Conservation (phyloP, 37 sponge, comb jelly and placozoan species). For the Tethya wilhelma region DNA sequence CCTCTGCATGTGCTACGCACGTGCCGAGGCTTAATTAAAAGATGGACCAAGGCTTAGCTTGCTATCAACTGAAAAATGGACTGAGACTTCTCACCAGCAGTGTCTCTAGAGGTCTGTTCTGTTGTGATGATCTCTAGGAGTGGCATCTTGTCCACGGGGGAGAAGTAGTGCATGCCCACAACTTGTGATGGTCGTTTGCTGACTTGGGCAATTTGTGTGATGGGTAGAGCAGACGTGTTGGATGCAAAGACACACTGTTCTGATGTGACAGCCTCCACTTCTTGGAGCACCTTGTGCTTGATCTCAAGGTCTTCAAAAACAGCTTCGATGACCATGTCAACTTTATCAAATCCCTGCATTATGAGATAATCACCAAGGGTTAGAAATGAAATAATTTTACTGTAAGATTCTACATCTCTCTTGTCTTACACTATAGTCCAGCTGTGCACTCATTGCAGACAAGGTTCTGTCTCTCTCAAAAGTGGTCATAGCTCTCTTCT, state of each 20-base stretch:
- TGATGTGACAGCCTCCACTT: constrained; percentile 59
- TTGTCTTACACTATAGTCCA: constrained; percentile 80
- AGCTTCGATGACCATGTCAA: constrained; percentile 98
- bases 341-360: constrained; percentile 65
- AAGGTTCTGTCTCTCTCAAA: constrained; percentile 84
- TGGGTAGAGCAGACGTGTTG: constrained; percentile 98
- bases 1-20: no score
- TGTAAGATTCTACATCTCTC: background rate
- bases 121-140: constrained; percentile 98
- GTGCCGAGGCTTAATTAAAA: no score
- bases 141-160: constrained; percentile 99
- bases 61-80: no score
- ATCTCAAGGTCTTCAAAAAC: constrained; percentile 95
- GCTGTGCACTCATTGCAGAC: constrained; percentile 75
- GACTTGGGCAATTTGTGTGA: constrained; percentile 86
- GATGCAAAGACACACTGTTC: constrained; percentile 96
- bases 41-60: no score
- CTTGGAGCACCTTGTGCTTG: constrained; percentile 92
- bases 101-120: constrained; percentile 95
- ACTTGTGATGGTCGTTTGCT: constrained; percentile 92
- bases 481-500: constrained; percentile 83
- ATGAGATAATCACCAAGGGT: background rate
- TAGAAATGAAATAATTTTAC: background rate
- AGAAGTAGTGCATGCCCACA: constrained; percentile 99
- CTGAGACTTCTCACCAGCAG: no score